Base-by-base conservation (phyloP, 1,140 invertebrate genomes). In the Ostrea edulis region DNA sequence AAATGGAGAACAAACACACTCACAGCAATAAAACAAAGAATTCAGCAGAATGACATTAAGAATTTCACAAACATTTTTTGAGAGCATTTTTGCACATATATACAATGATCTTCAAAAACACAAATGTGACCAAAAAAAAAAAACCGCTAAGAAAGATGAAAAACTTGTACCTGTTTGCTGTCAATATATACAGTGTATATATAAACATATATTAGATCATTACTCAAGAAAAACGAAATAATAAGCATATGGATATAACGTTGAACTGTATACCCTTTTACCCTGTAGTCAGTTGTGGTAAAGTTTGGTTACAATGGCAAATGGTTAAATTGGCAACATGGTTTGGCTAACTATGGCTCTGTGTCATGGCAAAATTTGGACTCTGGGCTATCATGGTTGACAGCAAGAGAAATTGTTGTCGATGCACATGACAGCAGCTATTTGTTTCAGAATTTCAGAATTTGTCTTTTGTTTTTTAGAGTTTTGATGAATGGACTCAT, bases 221-320 rank as follows among this genome's bases (percentile, higher is more conserved):
- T 82, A 82, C 35, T 35, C 71, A 29, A 29, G 55, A 77, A 77
- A 62, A 77, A 77, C 68, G 14, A 77, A 77, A 29, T 29, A 77
- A 29, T 29, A 77, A 77, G 68, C 68, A 77, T 22, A 77, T 77
- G 25, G 29, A 29, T 77, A 77, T 77, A 35, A 77, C 68, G 12
- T 77, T 77, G 68, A 62, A 77, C 68, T 29, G 25, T 77, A 77
- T 77, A 77, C 68, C 68, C 68, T 77, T 83, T 51, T 52, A 83
- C 22, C 25, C 52, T 83, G 82, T 83, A 54, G 44, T 83, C 82
- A 83, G 44, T 52, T 77, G 68, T 77, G 52, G 52, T 52, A 83
- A n/a, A 54, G 82, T 52, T 52, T 83, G 44, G 82, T 83, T 83
- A 83, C 82, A 53, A 83, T 83, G 82, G 82, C 82, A 83, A 83